These are phyloP conservation scores for Acyrthosiphon pisum DNA, from an alignment of 1,140 invertebrate genomes.

Conservation along the genomic window DNA sequence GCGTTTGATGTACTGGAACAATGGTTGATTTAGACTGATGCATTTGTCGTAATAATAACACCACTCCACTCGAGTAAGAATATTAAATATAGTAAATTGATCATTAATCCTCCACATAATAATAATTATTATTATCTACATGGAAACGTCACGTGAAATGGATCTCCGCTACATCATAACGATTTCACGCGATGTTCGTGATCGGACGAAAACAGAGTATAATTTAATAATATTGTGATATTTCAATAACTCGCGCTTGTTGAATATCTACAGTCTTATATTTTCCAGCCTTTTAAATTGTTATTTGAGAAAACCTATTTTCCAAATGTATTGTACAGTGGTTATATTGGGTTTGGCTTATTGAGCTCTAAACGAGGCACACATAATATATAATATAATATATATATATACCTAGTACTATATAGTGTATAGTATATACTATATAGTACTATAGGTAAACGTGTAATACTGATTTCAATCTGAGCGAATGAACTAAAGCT, in stretches of 20 bases:
- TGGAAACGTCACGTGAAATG: not conserved
- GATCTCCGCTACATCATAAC: not conserved
- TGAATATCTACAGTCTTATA: not conserved
- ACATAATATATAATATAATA: not conserved
- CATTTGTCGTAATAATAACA: conserved; percentile 10
- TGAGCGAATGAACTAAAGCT: not conserved
- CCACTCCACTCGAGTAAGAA: not conserved
- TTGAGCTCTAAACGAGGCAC: not conserved
- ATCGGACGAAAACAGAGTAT: not conserved
- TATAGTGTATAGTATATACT: not conserved
- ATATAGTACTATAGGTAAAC: not conserved
- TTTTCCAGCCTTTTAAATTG: not conserved
- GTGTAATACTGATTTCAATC: not conserved
- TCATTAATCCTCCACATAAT: not conserved
- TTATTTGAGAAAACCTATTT: not conserved
- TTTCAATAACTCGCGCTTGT: not conserved
- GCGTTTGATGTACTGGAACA: conserved; percentile 28
- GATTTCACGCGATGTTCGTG: not conserved
- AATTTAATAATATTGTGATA: not conserved
- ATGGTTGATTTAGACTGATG: conserved; percentile 13
- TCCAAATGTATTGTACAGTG: not conserved
- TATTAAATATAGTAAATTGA: not conserved
- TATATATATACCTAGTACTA: not conserved
- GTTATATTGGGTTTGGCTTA: not conserved
- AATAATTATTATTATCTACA: not conserved